Base-by-base conservation (phyloP, 2,797 vertebrate species). In the Etheostoma nigrum region DNA sequence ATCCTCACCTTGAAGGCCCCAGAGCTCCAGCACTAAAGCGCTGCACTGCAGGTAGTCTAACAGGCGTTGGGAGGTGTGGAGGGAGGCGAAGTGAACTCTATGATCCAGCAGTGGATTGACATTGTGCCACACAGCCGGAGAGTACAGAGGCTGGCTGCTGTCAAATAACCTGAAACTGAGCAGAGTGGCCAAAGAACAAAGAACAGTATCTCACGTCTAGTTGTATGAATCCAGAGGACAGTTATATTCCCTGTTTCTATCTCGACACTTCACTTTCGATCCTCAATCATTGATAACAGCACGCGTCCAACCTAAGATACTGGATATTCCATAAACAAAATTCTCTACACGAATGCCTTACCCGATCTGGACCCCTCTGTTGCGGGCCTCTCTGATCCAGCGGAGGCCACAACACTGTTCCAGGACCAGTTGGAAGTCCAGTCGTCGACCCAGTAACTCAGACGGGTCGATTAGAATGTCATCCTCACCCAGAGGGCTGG, bases 1-100 rank as follows among this genome's bases (percentile, higher is more conserved):
- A 30, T 61, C 59, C 67, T 72, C 90, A 97, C 97, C 97, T 94
- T 97, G 97, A 65, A 98, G 95, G 3, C 96, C 97, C 96, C 96
- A 97, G 42, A 97, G 94, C 76, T 97, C 96, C 85, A 97, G 91
- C 72, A 97, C 92, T 11, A 98, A 91, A 19, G 97, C 96, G 6
- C 95, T 96, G 88, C 94, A 96, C 93, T 97, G 96, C 72, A 97
- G 93, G 89, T 97, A 95, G 75, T 91, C 93, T 23, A 97, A 92
- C 82, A 98, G 95, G 15, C 88, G 87, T 40, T 93, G 94, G 51
- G 96, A 96, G 2, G 92, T 93, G 42, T 89, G 94, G 58, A 94
- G 79, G 42, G 95, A 92, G 51, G 95, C 83, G 72, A 97, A 96
- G 19, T 96, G 96, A 47, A 95, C 47, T 15, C 91, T 91, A 89